Evolutionary conservation across 2,113 vertebrate genomes (phyloP).

Genomic region (Heteronetta atricapilla): DNA sequence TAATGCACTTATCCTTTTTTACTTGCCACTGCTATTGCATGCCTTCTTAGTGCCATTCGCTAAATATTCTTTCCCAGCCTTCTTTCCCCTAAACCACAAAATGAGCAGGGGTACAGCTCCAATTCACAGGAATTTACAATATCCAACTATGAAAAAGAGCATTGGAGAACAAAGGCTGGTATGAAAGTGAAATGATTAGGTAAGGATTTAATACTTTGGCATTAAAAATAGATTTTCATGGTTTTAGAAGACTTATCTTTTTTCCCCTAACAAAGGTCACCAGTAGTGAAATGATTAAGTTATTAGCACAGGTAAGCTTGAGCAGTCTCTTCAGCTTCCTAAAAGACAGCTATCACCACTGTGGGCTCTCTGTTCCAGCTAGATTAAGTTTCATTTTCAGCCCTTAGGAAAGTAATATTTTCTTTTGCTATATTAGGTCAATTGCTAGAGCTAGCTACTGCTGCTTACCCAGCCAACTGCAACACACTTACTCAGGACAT

Average conservation of each 20-base stretch:
- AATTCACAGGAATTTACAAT: not conserved
- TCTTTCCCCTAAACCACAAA: not conserved
- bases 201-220: not conserved
- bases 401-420: not conserved
- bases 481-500: not conserved
- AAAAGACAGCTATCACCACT: not conserved
- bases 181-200: rapidly evolving
- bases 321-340: not conserved
- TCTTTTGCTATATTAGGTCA: not conserved
- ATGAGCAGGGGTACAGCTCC: not conserved
- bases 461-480: not conserved
- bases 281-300: not conserved
- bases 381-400: not conserved
- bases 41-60: not conserved
- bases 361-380: not conserved
- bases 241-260: not conserved
- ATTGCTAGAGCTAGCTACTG: not conserved
- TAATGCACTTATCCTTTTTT: not conserved
- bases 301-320: not conserved
- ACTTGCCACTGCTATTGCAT: not conserved
- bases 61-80: not conserved
- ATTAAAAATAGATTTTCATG: not conserved
- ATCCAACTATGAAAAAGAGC: not conserved
- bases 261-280: not conserved
- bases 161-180: not conserved